These are phyloP conservation scores for Aricia agestis DNA, from an alignment of 1,140 invertebrate genomes.

Conservation along the genomic window DNA sequence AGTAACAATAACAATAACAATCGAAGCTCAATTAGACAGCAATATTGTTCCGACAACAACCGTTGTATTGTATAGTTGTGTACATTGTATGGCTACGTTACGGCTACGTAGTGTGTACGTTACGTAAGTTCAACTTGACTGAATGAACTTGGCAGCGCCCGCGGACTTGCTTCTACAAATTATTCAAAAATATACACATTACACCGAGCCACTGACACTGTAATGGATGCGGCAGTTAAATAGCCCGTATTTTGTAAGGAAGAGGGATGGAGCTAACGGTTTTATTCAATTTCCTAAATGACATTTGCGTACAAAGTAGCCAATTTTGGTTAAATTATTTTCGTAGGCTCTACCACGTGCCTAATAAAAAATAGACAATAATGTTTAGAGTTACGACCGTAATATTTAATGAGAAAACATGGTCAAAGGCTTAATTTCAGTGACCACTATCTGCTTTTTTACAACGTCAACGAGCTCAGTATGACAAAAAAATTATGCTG, in stretches of 20 bases:
- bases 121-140: slow-evolving; percentile 12
- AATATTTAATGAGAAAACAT: too few species aligned
- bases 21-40: too few species aligned
- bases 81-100: neutral
- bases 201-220: neutral
- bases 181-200: slow-evolving; percentile 14
- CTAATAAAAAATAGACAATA: neutral
- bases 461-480: too few species aligned
- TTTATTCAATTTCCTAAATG: slow-evolving; percentile 1
- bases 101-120: neutral
- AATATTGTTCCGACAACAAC: too few species aligned
- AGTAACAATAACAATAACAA: too few species aligned
- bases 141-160: slow-evolving; percentile 7
- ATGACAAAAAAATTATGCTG: too few species aligned
- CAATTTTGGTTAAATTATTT: neutral
- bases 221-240: neutral
- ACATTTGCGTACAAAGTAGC: neutral
- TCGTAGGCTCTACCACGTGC: neutral
- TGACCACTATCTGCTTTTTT: too few species aligned
- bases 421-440: too few species aligned
- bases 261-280: neutral
- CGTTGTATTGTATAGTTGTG: too few species aligned
- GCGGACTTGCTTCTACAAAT: slow-evolving; percentile 2
- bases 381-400: too few species aligned
- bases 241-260: neutral